Evolutionary conservation across 2,113 vertebrate genomes (phyloP), one percentile per base, ranked within the genome.

Genomic region (Galemys pyrenaicus): DNA sequence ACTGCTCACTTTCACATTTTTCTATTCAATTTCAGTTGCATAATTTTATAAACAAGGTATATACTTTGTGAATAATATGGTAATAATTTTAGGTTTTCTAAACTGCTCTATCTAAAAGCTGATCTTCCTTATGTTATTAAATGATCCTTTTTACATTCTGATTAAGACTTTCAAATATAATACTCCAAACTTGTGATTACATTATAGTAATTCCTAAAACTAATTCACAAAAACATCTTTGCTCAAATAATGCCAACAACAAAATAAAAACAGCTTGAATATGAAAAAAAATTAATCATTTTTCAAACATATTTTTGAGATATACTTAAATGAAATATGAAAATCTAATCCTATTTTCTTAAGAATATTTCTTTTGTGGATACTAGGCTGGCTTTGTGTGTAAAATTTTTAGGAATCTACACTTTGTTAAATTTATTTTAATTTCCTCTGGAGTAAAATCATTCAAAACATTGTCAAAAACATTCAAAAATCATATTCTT

Each of bases 311-410:
- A 92, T 88, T 90, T 94, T 12, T 71, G 17, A 95, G 85, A 68
- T 37, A 10, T 73, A 95, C 92, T 91, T 85, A 91, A 88, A 91
- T 74, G 35, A 87, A 67, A 75, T 87, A 90, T 92, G 7, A 92
- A 91, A 90, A 87, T 37, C 10, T 39, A 91, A 91, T 39, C 92
- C 65, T 37, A 71, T 56, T 86, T 79, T 75, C 3, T 49, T 82
- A 82, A 89, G 15, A 56, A 56, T 62, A 71, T 65, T 89, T 89
- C 5, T 13, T 80, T 64, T 89, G 68, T 64, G 37, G 6, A 83
- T 20, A 74, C 2, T 58, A 4, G 11, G 0, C 28, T 90, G 9
- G 2, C 70, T 88, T 83, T 95, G 3, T 0, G 78, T n/a, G n/a
- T 58, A 0, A 87, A 81, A 39, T 39, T 82, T 71, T 90, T 19